Percentiles rank a stretch among this genome's conserved stretches.
Evolutionary conservation across 1,140 invertebrate species (phyloP).

Genomic region (Drosophila orena): DNA sequence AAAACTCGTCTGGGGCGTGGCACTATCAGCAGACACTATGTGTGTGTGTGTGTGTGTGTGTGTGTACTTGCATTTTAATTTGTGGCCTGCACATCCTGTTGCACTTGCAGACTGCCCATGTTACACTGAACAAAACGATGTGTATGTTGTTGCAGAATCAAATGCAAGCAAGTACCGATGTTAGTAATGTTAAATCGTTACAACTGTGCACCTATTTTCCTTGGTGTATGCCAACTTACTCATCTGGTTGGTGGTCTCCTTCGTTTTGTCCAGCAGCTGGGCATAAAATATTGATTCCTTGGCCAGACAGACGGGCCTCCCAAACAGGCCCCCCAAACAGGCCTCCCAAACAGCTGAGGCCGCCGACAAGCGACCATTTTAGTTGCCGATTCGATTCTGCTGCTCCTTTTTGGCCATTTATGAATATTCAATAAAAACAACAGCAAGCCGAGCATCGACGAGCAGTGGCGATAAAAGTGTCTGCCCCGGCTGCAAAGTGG

Average conservation of each 20-base stretch:
- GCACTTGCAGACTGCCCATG: conserved; percentile 35
- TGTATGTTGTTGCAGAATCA: no score
- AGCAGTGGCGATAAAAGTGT: conserved; percentile 77
- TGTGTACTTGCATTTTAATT: conserved; percentile 67
- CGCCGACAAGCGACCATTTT: conserved; percentile 20
- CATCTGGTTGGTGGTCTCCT: not conserved
- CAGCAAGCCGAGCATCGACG: conserved; percentile 40
- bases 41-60: conserved; percentile 40
- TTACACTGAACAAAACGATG: not conserved
- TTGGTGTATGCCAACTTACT: not conserved
- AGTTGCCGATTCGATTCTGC: conserved; percentile 2
- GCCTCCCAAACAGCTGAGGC: conserved; percentile 50
- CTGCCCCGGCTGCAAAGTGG: conserved; percentile 46
- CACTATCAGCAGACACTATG: conserved; percentile 46
- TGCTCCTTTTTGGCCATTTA: conserved; percentile 68
- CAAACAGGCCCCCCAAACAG: conserved; percentile 33
- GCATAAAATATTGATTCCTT: conserved; percentile 78
- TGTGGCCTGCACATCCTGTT: conserved; percentile 73
- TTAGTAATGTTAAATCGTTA: no score
- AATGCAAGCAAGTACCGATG: no score
- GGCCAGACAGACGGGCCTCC: conserved; percentile 34
- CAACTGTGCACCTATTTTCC: no score
- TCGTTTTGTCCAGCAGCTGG: conserved; percentile 44
- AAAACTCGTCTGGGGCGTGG: conserved; percentile 33
- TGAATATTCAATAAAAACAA: conserved; percentile 84